Conservation (phyloP, 2,888 invertebrate genomes). For the Hirtodrosophila trivittata region DNA sequence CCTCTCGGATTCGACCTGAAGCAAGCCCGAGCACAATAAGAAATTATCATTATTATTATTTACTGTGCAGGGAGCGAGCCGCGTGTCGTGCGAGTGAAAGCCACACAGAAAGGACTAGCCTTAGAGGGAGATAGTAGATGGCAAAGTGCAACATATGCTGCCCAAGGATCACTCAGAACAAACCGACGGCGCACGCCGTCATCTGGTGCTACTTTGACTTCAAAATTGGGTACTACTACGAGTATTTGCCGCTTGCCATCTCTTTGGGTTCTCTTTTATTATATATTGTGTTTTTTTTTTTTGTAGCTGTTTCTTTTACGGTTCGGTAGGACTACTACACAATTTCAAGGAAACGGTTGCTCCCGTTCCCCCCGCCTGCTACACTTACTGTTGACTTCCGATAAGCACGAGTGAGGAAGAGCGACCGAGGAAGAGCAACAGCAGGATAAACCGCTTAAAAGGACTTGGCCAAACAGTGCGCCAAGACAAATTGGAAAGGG, state of each 20-base stretch:
- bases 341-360: slow-evolving; percentile 69
- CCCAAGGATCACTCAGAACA: slow-evolving; percentile 69
- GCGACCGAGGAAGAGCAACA: slow-evolving; percentile 45
- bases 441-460: slow-evolving; percentile 76
- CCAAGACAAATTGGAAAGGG: slow-evolving; percentile 61
- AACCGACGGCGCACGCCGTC: slow-evolving; percentile 82
- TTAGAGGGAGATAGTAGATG: slow-evolving; percentile 59
- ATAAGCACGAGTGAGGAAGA: slow-evolving; percentile 69
- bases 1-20: slow-evolving; percentile 14
- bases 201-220: slow-evolving; percentile 83
- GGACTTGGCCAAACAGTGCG: slow-evolving; percentile 53
- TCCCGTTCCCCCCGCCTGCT: slow-evolving; percentile 41
- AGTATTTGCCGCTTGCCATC: slow-evolving; percentile 29
- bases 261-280: slow-evolving; percentile 23
- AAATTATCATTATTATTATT: slow-evolving; percentile 74
- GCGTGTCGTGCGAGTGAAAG: slow-evolving; percentile 76
- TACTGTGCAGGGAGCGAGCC: slow-evolving; percentile 49
- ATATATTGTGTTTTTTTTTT: slow-evolving; percentile 33
- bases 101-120: slow-evolving; percentile 61
- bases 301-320: slow-evolving; percentile 61
- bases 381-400: slow-evolving; percentile 72
- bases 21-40: slow-evolving; percentile 62
- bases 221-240: slow-evolving; percentile 63
- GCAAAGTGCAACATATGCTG: slow-evolving; percentile 81
- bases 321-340: slow-evolving; percentile 45